Conservation (phyloP, 2,888 invertebrate species). For the Eupithecia insigniata region DNA sequence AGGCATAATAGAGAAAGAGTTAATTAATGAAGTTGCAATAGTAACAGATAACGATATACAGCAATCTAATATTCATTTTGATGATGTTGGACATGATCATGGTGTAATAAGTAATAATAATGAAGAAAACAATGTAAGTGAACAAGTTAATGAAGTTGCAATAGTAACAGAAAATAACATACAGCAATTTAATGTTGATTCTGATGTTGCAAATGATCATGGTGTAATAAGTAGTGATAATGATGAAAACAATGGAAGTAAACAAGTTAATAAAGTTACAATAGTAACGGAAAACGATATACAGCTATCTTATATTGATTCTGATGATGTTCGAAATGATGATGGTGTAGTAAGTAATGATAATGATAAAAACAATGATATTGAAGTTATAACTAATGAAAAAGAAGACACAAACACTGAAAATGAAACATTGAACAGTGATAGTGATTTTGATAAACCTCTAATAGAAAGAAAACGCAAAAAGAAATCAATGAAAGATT, state of each 20-base stretch:
- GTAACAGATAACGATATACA: not conserved
- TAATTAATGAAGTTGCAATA: slow-evolving; percentile 2
- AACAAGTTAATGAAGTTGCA: slow-evolving; percentile 1
- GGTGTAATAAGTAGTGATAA: not conserved
- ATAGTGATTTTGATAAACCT: slow-evolving; percentile 17
- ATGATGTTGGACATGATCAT: slow-evolving; percentile 11
- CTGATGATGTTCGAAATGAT: too few species aligned
- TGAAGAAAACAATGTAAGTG: not conserved
- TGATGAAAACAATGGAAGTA: not conserved
- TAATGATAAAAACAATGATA: not conserved
- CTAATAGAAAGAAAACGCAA: slow-evolving; percentile 10
- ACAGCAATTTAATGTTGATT: not conserved
- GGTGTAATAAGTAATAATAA: not conserved
- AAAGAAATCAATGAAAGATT: slow-evolving; percentile 2
- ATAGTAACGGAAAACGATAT: slow-evolving; percentile 4
- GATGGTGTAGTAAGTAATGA: not conserved
- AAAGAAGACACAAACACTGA: not conserved
- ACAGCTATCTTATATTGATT: not conserved
- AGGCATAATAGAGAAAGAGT: not conserved
- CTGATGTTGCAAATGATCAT: slow-evolving; percentile 8
- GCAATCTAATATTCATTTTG: not conserved
- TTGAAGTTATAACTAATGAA: not conserved
- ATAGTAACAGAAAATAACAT: slow-evolving; percentile 2
- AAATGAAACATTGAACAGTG: not conserved
- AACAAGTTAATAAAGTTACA: not conserved